These are phyloP conservation scores for Condylura cristata DNA, from an alignment of 2,113 vertebrate genomes.

Conservation along the genomic window DNA sequence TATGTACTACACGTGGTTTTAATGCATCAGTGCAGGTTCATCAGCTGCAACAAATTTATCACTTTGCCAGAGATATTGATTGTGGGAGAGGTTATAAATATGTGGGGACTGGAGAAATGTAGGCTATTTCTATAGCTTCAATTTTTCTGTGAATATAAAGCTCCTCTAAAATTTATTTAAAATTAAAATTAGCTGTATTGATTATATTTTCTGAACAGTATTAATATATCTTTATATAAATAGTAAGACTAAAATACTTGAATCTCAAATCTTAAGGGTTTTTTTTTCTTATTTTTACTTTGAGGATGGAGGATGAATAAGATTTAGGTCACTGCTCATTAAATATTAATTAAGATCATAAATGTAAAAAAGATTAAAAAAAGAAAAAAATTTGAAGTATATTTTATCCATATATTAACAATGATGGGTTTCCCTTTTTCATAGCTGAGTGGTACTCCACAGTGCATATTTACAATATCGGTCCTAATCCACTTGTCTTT, in stretches of 20 bases:
- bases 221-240: not conserved
- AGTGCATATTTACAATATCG: too few relatives aligned
- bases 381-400: not conserved
- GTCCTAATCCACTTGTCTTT: too few relatives aligned
- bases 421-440: too few relatives aligned
- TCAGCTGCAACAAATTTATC: not conserved
- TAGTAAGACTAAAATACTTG: not conserved
- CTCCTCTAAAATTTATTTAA: not conserved
- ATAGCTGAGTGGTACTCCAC: too few relatives aligned
- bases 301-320: not conserved
- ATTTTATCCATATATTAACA: not conserved
- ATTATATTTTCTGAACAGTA: not conserved
- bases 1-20: not conserved
- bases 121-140: not conserved
- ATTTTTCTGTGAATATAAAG: not conserved
- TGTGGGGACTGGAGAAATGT: not conserved
- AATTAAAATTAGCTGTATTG: not conserved
- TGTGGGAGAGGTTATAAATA: rapidly evolving
- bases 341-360: not conserved
- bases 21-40: not conserved
- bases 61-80: not conserved
- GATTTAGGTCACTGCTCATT: not conserved
- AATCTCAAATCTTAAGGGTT: not conserved
- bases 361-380: not conserved
- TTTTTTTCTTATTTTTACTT: slow-evolving; percentile 13